Base-by-base conservation (phyloP, 2,113 vertebrate species). In the Tringa solitaria region DNA sequence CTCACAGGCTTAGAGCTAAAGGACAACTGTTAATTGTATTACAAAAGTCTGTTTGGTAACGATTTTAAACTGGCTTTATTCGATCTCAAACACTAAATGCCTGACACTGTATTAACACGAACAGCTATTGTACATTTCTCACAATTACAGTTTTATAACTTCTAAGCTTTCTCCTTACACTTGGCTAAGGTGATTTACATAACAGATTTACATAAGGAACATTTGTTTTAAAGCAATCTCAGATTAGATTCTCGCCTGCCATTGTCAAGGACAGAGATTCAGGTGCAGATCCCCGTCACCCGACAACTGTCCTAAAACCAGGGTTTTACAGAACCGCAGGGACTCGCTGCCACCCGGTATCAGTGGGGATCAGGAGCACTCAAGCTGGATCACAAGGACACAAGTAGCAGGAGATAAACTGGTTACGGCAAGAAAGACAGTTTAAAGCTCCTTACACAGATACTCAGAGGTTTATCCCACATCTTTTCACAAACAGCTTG, bases 111-210 rank as follows among this genome's bases (percentile, higher is more conserved):
- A 96, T 24, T 96, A 93, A 95, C 81, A 68, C 60, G 67, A 87
- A 51, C n/a, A 84, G 88, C 70, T 88, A 89, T 93, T 18, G 23
- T 23, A 90, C 20, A 59, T 45, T 86, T 73, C 91, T 91, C 93
- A 96, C 72, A 88, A 97, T 95, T 78, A 87, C 60, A 57, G 51
- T 67, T 97, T 91, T 90, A 81, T 83, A 84, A 88, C 85, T 96
- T 64, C 30, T 15, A 94, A 93, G 84, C 77, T 81, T 90, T 56
- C 61, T 80, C 93, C 87, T 74, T 45, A 30, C 43, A 21, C 54
- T 28, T 12, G 14, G n/a, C 75, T 74, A 27, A 45, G 37, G 73
- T 14, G 84, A 89, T 90, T 93, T 85, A 74, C n/a, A n/a, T 50
- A 72, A 91, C 3, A 68, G 28, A 87, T 87, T 97, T 94, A 77